A percentile compares a stretch with the other conserved stretches of the same genome.
phyloP scores from a whole-genome alignment of 2,113 vertebrate species.

The Paratilapia polleni region DNA sequence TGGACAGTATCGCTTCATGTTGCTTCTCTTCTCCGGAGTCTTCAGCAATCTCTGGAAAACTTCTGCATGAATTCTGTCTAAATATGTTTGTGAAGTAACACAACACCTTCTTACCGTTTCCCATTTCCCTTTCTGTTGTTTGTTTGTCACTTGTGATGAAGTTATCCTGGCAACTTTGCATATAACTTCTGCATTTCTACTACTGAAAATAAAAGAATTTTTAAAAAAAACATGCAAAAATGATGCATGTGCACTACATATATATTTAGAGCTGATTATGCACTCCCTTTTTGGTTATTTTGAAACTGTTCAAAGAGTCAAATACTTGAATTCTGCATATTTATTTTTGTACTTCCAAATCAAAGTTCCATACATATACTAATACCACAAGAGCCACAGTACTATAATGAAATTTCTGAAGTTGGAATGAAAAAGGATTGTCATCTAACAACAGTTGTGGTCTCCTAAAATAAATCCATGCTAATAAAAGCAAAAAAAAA shows the following conservation, averaged over 20 bases:
- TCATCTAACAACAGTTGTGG: constrained; percentile 41
- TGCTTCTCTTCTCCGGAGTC: constrained; percentile 40
- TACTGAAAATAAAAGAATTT: constrained; percentile 5
- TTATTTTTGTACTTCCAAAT: constrained; percentile 42
- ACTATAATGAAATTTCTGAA: constrained; percentile 47
- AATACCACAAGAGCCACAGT: constrained; percentile 12
- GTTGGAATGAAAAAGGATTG: constrained; percentile 58
- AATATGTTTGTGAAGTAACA: constrained; percentile 25
- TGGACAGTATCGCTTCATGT: constrained; percentile 48
- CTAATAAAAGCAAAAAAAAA: constrained; percentile 39
- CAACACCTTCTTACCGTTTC: neutral
- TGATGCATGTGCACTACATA: neutral
- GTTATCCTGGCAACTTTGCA: constrained; percentile 9
- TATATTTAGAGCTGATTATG: constrained; percentile 12
- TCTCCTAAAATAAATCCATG: constrained; percentile 58
- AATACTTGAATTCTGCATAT: constrained; percentile 20
- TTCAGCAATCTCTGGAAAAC: constrained; percentile 30
- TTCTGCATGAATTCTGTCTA: constrained; percentile 30
- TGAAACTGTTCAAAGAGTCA: constrained; percentile 23
- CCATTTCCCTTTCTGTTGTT: neutral
- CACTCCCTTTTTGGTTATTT: constrained; percentile 14
- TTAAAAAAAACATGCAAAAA: neutral
- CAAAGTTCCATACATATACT: constrained; percentile 10
- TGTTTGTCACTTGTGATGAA: constrained; percentile 1
- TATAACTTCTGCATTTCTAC: neutral